phyloP scores from a whole-genome alignment of 2,797 vertebrate genomes.

The Setipinna tenuifilis region DNA sequence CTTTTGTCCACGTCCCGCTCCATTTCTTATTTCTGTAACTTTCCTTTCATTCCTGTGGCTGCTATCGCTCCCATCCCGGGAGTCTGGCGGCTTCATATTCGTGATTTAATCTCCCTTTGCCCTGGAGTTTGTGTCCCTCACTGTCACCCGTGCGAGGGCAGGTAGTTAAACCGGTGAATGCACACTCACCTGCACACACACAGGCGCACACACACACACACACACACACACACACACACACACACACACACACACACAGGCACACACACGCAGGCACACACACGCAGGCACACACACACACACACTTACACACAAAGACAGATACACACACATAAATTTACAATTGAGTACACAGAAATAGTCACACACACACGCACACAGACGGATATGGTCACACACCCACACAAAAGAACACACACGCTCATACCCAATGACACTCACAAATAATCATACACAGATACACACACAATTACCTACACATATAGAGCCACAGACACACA shows the following conservation, averaged over 20 bases:
- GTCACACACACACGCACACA: not conserved
- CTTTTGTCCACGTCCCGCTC: not conserved
- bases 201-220: not conserved
- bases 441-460: not conserved
- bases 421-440: not conserved
- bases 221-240: not conserved
- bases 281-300: not conserved
- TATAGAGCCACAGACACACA: not conserved
- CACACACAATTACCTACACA: not conserved
- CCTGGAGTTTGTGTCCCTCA: slow-evolving; percentile 3
- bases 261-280: not conserved
- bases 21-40: slow-evolving; percentile 14
- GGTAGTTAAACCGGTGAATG: not conserved
- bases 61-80: not conserved
- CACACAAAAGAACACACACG: not conserved
- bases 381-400: not conserved
- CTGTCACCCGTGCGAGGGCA: not conserved
- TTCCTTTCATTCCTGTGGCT: not conserved
- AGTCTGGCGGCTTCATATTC: not conserved
- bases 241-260: not conserved
- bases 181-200: not conserved
- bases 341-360: not conserved
- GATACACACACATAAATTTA: not conserved
- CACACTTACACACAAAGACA: not conserved
- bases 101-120: not conserved